phyloP scores from a whole-genome alignment of 2,113 vertebrate genomes.

The Chaetops frenatus region DNA sequence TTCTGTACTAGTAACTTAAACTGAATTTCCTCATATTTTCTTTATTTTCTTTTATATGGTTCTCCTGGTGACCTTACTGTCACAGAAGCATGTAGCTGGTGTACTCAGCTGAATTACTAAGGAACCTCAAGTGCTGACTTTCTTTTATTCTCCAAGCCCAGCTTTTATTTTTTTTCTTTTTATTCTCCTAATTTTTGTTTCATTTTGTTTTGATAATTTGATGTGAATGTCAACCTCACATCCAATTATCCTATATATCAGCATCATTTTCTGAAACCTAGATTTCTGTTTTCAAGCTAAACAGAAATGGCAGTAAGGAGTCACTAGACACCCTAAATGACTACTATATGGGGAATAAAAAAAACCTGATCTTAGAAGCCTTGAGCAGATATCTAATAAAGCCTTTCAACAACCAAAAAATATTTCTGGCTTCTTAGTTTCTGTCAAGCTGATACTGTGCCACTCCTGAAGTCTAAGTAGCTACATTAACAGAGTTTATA shows the following conservation, averaged over 20 bases:
- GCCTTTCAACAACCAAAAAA: not conserved
- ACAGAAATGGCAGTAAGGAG: not conserved
- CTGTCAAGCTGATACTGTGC: not conserved
- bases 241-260: not conserved
- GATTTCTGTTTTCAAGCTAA: not conserved
- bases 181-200: no score
- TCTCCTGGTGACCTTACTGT: not conserved
- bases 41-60: not conserved
- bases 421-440: not conserved
- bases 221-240: not conserved
- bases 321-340: not conserved
- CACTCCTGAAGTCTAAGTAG: not conserved
- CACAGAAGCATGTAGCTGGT: not conserved
- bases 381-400: not conserved
- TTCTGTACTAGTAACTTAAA: not conserved
- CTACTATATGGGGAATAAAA: not conserved
- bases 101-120: not conserved
- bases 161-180: no score
- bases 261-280: not conserved
- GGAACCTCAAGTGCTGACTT: not conserved
- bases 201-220: not conserved
- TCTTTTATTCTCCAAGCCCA: not conserved
- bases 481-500: not conserved
- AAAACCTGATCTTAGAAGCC: not conserved
- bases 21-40: not conserved